Conservation (phyloP, 2,113 vertebrate genomes). For the Agelaius tricolor region DNA sequence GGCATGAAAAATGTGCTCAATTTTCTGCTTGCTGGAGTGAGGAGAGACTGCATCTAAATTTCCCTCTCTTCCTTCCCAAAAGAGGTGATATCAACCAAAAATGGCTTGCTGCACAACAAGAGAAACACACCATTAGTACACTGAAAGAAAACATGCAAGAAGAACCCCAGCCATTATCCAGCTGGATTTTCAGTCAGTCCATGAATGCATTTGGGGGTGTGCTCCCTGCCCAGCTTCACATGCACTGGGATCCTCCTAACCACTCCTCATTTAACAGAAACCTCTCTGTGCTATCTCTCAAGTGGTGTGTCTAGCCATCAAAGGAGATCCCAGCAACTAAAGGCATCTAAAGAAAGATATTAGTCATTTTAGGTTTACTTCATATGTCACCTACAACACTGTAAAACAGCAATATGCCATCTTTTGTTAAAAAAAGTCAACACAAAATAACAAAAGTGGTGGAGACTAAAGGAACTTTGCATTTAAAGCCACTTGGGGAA, state of each 20-base stretch:
- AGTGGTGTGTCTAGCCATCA: neutral
- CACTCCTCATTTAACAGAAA: neutral
- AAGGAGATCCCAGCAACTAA: neutral
- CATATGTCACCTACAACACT: neutral
- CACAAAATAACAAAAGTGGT: neutral
- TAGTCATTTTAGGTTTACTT: neutral
- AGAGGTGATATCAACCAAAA: neutral
- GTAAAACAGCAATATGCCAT: neutral
- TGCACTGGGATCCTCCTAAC: neutral
- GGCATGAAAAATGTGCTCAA: neutral
- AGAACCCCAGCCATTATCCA: neutral
- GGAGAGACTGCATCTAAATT: neutral
- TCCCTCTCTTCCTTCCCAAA: neutral
- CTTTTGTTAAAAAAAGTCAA: neutral
- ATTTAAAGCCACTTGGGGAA: neutral
- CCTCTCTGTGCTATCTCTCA: neutral
- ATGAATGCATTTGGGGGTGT: neutral
- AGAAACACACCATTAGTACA: neutral
- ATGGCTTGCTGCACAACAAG: neutral
- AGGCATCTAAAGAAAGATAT: neutral
- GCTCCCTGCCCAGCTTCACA: neutral
- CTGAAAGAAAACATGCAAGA: neutral
- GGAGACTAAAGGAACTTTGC: neutral
- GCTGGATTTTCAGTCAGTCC: neutral
- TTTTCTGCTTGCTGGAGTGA: neutral